These are phyloP conservation scores for Acanthiza pusilla DNA, from an alignment of 2,797 vertebrate species.

Conservation along the genomic window DNA sequence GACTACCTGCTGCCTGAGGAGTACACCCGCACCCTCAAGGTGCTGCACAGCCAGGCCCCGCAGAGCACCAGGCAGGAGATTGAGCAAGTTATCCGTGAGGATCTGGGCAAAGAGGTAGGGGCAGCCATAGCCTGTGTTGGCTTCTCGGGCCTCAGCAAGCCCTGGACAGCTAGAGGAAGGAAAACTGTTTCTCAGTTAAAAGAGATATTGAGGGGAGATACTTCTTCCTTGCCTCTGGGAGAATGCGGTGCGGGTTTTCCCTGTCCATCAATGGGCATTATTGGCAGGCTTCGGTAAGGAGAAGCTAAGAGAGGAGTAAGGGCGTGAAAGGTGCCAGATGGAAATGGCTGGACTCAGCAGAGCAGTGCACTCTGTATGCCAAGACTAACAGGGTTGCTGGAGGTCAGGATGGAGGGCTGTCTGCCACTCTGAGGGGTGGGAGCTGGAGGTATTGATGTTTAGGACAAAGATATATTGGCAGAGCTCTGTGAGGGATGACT, in stretches of 20 bases:
- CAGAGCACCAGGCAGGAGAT: slow-evolving; percentile 90
- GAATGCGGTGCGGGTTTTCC: not conserved
- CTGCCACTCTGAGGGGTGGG: not conserved
- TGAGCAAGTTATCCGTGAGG: slow-evolving; percentile 88
- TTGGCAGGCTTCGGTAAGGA: not conserved
- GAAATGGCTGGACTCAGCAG: not conserved
- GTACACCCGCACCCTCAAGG: slow-evolving; percentile 92
- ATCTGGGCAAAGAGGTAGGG: slow-evolving; percentile 90
- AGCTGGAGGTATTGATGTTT: not conserved
- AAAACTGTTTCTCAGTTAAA: not conserved
- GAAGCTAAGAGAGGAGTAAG: not conserved
- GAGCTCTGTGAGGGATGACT: not conserved
- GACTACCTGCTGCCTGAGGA: slow-evolving; percentile 94
- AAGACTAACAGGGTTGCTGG: not conserved
- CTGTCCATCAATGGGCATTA: not conserved
- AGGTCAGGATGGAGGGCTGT: not conserved
- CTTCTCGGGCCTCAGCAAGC: not conserved
- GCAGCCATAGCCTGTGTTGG: not conserved
- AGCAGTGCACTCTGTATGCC: not conserved
- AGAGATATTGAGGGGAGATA: not conserved
- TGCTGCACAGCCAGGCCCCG: slow-evolving; percentile 91
- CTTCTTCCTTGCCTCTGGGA: not conserved
- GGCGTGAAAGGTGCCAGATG: not conserved
- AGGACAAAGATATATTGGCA: not conserved
- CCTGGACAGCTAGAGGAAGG: not conserved